Evolutionary conservation across 2,797 vertebrate genomes (phyloP), one percentile per base, ranked within the genome.

Genomic region (Miichthys miiuy): DNA sequence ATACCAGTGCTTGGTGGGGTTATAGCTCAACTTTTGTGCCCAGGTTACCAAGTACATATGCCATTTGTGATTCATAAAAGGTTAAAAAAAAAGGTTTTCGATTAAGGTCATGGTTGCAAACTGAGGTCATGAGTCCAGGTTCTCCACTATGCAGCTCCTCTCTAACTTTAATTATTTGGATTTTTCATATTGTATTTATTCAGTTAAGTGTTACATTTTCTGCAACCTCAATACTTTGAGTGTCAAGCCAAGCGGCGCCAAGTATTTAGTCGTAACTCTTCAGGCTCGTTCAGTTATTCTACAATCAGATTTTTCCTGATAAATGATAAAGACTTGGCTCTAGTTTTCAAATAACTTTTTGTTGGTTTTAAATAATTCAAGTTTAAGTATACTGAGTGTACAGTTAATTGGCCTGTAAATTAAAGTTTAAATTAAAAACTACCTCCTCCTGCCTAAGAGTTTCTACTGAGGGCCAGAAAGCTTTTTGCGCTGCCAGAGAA

Each of bases 1-100:
- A 81, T 18, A 23, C 34, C 9, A 41, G 30, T 34, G 46, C 42
- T 68, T 66, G 55, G 16, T 47, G 79, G 72, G 73, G 70, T 79
- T 78, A 18, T 30, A 61, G 21, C 66, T 76, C 8, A 67, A 46
- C 13, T n/a, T 50, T 42, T 50, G 5, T 5, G 8, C 8, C 34
- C 21, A 18, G n/a, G 14, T 75, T 51, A 30, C 30, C 2, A 51
- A 67, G 58, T 41, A 25, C 3, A 1, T 20, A 8, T 25, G 1
- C 52, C 44, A 56, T 55, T 65, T 46, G 27, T 42, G 11, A 71
- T 65, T 42, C n/a, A 64, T 52, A 70, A 11, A 48, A 23, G 11
- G 1, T 21, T 6, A 62, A 30, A 50, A 9, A 8, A 50, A 20
- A 61, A 50, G 1, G 30, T 14, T 20, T 23, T 30, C 18, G 25